Percentiles rank a stretch among this genome's conserved stretches.
Conservation (phyloP, 23 tunicate genomes). For the Clavelina lepadiformis region DNA sequence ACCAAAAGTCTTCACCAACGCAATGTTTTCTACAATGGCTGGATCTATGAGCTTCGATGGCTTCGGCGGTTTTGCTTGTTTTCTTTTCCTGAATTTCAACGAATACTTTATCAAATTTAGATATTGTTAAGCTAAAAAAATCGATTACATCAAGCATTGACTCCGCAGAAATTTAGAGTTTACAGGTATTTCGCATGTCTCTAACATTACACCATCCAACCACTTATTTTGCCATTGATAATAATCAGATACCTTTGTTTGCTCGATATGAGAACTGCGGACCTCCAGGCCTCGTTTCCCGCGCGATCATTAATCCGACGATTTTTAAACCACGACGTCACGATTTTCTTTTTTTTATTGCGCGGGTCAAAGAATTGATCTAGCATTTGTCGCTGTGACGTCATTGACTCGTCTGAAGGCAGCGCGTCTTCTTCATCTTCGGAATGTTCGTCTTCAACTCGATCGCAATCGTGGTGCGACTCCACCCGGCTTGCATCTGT, state of each 20-base stretch:
- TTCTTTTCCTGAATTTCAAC: too few species aligned
- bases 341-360: constrained; percentile 4
- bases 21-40: neutral
- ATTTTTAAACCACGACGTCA: constrained; percentile 13
- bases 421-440: neutral
- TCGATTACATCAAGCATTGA: too few species aligned
- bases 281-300: constrained; percentile 5
- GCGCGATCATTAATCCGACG: neutral
- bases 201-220: neutral
- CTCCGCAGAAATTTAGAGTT: too few species aligned
- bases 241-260: too few species aligned
- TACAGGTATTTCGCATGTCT: neutral
- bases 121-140: too few species aligned
- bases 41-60: neutral
- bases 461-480: too few species aligned
- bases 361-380: constrained; percentile 25
- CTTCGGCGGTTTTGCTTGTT: neutral
- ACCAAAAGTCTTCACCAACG: constrained; percentile 21
- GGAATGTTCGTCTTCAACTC: neutral
- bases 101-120: too few species aligned
- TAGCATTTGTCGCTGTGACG: constrained; percentile 8
- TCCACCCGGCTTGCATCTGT: neutral
- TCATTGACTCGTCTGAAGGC: neutral
- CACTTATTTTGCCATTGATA: neutral
- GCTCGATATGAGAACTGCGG: constrained; percentile 33